These are phyloP conservation scores for Fulmarus glacialis DNA, from an alignment of 2,113 vertebrate genomes.

Conservation along the genomic window DNA sequence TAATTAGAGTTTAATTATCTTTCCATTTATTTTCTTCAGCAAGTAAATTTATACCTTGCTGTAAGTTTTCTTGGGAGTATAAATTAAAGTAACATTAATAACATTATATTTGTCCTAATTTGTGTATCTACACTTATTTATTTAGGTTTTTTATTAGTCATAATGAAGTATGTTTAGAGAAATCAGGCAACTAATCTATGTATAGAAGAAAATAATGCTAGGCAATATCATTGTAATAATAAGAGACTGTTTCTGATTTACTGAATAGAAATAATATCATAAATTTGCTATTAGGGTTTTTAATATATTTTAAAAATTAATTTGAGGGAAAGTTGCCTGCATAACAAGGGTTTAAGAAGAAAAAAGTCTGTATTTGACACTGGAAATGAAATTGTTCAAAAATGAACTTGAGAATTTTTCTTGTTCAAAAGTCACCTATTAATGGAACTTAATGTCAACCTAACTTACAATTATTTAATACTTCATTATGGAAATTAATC, in stretches of 20 bases:
- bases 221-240: conserved; percentile 36
- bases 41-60: conserved; percentile 54
- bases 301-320: not conserved
- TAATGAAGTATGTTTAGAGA: conserved; percentile 33
- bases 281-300: not conserved
- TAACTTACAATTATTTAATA: not conserved
- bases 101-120: conserved; percentile 54
- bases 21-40: conserved; percentile 54
- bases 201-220: conserved; percentile 19
- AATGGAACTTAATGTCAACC: not conserved
- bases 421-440: not conserved
- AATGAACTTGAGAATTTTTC: not conserved
- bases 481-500: not conserved
- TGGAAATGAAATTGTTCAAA: not conserved
- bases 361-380: not conserved
- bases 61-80: conserved; percentile 52
- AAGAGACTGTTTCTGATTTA: conserved; percentile 39
- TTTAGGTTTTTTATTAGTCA: conserved; percentile 41
- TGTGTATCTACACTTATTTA: conserved; percentile 51
- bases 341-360: not conserved
- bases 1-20: conserved; percentile 66
- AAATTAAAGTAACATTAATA: conserved; percentile 61
- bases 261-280: conserved; percentile 11
- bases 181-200: conserved; percentile 40
- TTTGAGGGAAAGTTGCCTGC: not conserved